Percentiles rank a stretch among this genome's conserved stretches.
phyloP scores from a whole-genome alignment of 1,140 invertebrate genomes.

The Apocrypta bakeri region DNA sequence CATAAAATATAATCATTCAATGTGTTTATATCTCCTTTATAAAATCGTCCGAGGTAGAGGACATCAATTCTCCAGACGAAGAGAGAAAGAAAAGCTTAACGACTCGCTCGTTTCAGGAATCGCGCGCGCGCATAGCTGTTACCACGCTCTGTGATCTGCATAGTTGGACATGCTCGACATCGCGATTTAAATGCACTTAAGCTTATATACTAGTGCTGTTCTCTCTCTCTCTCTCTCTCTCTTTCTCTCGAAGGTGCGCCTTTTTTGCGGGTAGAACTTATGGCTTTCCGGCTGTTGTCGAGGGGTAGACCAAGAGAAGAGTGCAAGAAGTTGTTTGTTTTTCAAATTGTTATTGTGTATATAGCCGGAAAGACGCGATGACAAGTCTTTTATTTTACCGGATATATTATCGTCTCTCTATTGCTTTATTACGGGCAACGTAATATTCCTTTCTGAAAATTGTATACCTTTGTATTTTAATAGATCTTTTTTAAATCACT shows the following conservation, averaged over 20 bases:
- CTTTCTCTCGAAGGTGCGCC: not conserved
- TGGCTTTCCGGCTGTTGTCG: not conserved
- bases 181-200: constrained; percentile 63
- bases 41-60: not conserved
- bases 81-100: not conserved
- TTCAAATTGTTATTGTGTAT: not conserved
- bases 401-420: too few species aligned
- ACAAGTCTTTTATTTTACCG: not conserved
- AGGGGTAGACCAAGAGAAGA: too few species aligned
- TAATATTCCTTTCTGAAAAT: too few species aligned
- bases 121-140: constrained; percentile 67
- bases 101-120: not conserved
- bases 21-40: too few species aligned
- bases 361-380: not conserved
- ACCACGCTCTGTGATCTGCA: constrained; percentile 72
- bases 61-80: not conserved
- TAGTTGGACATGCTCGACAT: constrained; percentile 73
- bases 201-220: not conserved
- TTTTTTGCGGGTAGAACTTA: not conserved
- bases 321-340: not conserved
- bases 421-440: too few species aligned
- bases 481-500: too few species aligned
- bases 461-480: too few species aligned
- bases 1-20: too few species aligned
- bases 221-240: not conserved